Base-by-base conservation (phyloP, 2,888 invertebrate species). In the Ophion obscuratus region DNA sequence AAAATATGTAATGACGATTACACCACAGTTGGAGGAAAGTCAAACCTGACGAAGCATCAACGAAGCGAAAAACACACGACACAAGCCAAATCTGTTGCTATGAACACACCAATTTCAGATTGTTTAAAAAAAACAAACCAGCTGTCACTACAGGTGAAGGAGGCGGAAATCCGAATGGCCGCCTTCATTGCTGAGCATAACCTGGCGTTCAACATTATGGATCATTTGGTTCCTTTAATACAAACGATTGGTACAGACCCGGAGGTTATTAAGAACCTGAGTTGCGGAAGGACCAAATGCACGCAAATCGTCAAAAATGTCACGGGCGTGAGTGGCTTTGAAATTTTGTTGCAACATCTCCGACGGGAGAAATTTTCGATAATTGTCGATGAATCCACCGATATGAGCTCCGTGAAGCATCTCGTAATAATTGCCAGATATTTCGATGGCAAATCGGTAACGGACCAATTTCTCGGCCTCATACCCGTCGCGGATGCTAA, bases 141-240 rank as follows among this genome's bases (percentile, higher is more conserved):
- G 31, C 36, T 20, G 57, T 61, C 47, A 40, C 73, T 70, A 11
- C 67, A 40, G 78, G 77, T 86, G n/a, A 87, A 88, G 83, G 82
- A 75, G 73, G 85, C 62, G 27, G 89, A 89, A 86, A 81, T 89
- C 67, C 67, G 75, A 11, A 44, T 88, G 20, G 73, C 83, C 59
- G 83, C 87, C 27, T 88, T 90, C 68, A 66, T 90, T 61, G 89
- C 88, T 27, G 90, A 90, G 79, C 90, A 90, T 79, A 88, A 90
- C 62, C 61, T 91, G 27, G 88, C 90, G 47, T 88, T 91, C 67
- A 82, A 73, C 73, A 59, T 87, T n/a, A 83, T 87, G 36, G 87
- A 88, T 64, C 90, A 90, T 86, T 83, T 90, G 67, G 77, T 86
- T n/a, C 73, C 84, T 44, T 57, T 88, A n/a, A 85, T 90, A 17